A percentile compares a stretch with the other conserved stretches of the same genome.
Conservation (phyloP, 1,140 invertebrate species). For the Bilobella aurantiaca region DNA sequence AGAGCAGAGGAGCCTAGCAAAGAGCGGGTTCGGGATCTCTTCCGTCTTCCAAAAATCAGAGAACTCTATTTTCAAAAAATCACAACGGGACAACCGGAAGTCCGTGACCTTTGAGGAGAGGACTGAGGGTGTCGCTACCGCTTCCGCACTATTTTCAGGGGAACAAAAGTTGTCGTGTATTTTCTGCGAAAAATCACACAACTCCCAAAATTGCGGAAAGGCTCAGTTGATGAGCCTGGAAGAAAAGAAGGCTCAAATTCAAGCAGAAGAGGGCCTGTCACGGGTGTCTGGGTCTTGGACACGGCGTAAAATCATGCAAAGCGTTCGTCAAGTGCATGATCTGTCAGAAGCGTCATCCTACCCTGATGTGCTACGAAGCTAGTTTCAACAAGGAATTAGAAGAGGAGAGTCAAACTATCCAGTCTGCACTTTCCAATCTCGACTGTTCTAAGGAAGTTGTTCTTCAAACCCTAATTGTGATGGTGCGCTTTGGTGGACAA, state of each 20-base stretch:
- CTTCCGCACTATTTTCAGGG: background rate
- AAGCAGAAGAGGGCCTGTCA: constrained; percentile 4
- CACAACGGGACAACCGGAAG: background rate
- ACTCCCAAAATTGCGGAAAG: too few relatives aligned
- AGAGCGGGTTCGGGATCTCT: background rate
- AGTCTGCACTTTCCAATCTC: too few relatives aligned
- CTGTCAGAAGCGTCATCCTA: constrained; percentile 6
- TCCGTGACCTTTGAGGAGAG: background rate
- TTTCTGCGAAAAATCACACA: constrained; percentile 2
- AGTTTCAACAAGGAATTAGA: too few relatives aligned
- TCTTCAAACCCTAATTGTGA: too few relatives aligned
- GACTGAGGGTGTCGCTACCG: background rate
- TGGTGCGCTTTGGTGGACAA: too few relatives aligned
- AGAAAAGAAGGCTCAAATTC: too few relatives aligned
- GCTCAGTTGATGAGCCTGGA: too few relatives aligned
- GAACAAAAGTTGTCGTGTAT: background rate
- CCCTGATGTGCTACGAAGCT: constrained; percentile 10
- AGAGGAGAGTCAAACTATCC: too few relatives aligned
- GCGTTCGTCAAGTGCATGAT: background rate
- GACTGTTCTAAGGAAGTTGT: too few relatives aligned
- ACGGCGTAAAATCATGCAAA: constrained; percentile 1
- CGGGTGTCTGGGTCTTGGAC: background rate
- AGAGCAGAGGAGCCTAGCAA: background rate
- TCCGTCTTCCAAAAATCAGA: background rate
- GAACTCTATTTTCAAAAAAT: background rate